phyloP scores from a whole-genome alignment of 2,888 invertebrate genomes.

The Eristalis intricaria region DNA sequence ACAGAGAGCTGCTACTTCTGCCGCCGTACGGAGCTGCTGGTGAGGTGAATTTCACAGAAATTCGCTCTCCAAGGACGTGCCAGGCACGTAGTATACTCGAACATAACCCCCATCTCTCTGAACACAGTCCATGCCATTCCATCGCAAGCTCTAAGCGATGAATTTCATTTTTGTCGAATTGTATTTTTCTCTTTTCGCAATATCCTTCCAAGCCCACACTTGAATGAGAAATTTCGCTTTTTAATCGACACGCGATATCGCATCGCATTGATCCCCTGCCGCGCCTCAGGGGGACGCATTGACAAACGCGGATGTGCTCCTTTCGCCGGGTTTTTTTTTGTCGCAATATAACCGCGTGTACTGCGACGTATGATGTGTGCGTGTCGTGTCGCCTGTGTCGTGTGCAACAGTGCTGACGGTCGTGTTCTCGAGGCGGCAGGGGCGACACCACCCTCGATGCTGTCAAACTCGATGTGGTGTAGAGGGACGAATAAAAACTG shows the following conservation, averaged over 20 bases:
- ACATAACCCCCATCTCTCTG: no score
- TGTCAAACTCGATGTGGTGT: slow-evolving; percentile 42
- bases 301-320: neutral
- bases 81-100: neutral
- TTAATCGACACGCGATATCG: slow-evolving; percentile 11
- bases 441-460: neutral
- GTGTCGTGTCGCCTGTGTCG: neutral
- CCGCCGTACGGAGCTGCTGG: neutral
- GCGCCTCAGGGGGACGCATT: neutral
- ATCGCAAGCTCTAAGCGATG: neutral
- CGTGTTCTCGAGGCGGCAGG: neutral
- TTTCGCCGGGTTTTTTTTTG: neutral
- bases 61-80: neutral
- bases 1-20: neutral
- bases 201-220: neutral
- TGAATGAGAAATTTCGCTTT: neutral
- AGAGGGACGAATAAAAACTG: slow-evolving; percentile 26
- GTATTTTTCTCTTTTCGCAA: neutral
- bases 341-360: neutral
- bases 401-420: neutral
- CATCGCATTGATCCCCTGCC: neutral
- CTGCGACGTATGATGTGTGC: neutral
- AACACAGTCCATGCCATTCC: neutral
- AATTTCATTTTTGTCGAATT: neutral
- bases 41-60: neutral